phyloP scores from a whole-genome alignment of 2,113 vertebrate species.

The Brachirus orientalis region DNA sequence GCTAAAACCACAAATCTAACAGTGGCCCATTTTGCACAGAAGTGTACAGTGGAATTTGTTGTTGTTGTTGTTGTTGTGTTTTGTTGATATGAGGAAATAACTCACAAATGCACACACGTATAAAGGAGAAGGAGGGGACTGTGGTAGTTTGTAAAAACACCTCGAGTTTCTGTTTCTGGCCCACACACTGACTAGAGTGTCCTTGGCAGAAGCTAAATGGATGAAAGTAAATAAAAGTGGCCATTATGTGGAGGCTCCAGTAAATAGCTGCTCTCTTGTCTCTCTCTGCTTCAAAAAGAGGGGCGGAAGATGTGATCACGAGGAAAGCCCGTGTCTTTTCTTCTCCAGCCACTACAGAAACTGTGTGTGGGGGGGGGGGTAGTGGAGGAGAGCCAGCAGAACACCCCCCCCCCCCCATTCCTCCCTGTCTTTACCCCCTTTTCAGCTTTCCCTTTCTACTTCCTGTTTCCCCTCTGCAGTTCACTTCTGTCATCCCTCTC shows the following conservation, averaged over 20 bases:
- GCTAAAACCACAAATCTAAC: too few species aligned
- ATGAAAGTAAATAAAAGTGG: conserved; percentile 79
- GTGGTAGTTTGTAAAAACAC: conserved; percentile 71
- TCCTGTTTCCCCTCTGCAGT: conserved; percentile 42
- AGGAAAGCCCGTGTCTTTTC: conserved; percentile 77
- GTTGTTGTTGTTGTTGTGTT: conserved; percentile 10
- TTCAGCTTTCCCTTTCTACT: conserved; percentile 42
- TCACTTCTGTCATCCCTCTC: conserved; percentile 50
- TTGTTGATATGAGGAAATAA: conserved; percentile 40
- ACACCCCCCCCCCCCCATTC: conserved; percentile 18
- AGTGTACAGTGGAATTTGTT: conserved; percentile 14
- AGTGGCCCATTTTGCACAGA: background rate
- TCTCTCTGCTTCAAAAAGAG: conserved; percentile 73
- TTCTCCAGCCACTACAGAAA: conserved; percentile 62
- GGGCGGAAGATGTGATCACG: conserved; percentile 78
- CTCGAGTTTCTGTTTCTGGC: conserved; percentile 71
- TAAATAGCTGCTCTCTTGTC: conserved; percentile 80
- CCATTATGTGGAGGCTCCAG: conserved; percentile 77
- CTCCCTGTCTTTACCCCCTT: conserved; percentile 9
- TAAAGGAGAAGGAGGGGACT: conserved; percentile 19
- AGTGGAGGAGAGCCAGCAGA: too few species aligned
- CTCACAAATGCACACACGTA: conserved; percentile 9
- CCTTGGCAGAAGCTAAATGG: conserved; percentile 77
- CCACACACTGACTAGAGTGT: conserved; percentile 48
- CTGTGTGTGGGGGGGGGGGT: background rate